A percentile compares a stretch with the other conserved stretches of the same genome.
These are phyloP conservation scores for Microhierax caerulescens DNA, from an alignment of 2,797 vertebrate species.

Conservation along the genomic window DNA sequence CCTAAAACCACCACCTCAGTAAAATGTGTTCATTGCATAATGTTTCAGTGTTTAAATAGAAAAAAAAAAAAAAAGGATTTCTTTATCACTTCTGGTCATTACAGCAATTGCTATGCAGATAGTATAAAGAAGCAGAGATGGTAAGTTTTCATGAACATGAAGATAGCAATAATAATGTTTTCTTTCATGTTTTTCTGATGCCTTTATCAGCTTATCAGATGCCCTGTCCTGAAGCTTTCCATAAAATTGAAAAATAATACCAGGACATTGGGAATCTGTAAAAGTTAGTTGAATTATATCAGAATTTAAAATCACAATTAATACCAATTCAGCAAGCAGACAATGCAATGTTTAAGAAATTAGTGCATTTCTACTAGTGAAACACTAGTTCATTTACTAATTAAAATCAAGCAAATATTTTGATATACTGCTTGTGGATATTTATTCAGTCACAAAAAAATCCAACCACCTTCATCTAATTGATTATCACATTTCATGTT, in stretches of 20 bases:
- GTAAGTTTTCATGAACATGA: not conserved
- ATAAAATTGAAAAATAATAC: not conserved
- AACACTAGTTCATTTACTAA: not conserved
- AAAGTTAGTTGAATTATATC: not conserved
- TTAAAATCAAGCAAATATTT: not conserved
- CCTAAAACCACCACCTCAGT: not conserved
- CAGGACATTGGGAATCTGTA: not conserved
- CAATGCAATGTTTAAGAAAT: not conserved
- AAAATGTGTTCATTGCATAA: not conserved
- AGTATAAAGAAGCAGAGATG: not conserved
- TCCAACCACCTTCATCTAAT: not conserved
- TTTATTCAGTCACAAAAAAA: not conserved
- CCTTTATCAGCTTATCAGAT: not conserved
- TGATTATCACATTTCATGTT: not conserved
- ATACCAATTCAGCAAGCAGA: not conserved
- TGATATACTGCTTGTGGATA: not conserved
- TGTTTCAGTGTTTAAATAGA: not conserved
- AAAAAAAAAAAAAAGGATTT: not conserved
- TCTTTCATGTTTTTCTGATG: not conserved
- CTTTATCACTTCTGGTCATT: not conserved
- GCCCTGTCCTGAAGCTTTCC: not conserved
- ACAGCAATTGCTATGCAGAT: not conserved
- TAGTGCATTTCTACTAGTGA: not conserved
- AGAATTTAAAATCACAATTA: constrained; percentile 12
- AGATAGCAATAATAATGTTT: not conserved